These are phyloP conservation scores for Xestia ashworthii DNA, from an alignment of 2,888 invertebrate genomes.

Conservation along the genomic window DNA sequence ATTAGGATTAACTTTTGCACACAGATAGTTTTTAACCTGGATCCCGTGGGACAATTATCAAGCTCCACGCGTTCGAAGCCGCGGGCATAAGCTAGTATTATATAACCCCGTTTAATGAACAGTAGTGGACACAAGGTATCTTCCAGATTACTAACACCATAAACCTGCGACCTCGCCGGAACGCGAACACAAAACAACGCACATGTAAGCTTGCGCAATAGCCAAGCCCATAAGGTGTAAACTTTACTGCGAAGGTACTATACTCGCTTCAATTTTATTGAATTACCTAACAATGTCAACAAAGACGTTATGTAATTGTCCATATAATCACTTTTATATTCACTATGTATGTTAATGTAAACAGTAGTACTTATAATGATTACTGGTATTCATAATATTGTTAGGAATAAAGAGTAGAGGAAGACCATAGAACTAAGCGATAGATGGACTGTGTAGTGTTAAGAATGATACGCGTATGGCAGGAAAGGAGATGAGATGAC, in stretches of 20 bases:
- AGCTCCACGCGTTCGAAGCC: too few relatives aligned
- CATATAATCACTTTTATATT: constrained; percentile 12
- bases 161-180: constrained; percentile 55
- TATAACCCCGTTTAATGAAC: constrained; percentile 16
- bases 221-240: constrained; percentile 53
- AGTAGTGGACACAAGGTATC: constrained; percentile 50
- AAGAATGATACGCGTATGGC: too few relatives aligned
- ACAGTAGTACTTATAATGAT: background rate
- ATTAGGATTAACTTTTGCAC: too few relatives aligned
- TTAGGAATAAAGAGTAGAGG: too few relatives aligned
- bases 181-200: constrained; percentile 48
- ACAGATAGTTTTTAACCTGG: too few relatives aligned
- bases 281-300: constrained; percentile 51
- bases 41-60: too few relatives aligned
- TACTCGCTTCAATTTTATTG: constrained; percentile 22
- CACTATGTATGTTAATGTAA: background rate
- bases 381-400: background rate
- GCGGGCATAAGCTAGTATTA: background rate
- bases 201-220: constrained; percentile 51
- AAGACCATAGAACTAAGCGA: too few relatives aligned
- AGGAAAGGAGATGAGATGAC: too few relatives aligned
- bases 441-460: too few relatives aligned
- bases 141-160: constrained; percentile 55
- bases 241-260: constrained; percentile 30
- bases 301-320: constrained; percentile 32